Base-by-base conservation (phyloP, 1,140 invertebrate species). In the Oryzaephilus surinamensis region DNA sequence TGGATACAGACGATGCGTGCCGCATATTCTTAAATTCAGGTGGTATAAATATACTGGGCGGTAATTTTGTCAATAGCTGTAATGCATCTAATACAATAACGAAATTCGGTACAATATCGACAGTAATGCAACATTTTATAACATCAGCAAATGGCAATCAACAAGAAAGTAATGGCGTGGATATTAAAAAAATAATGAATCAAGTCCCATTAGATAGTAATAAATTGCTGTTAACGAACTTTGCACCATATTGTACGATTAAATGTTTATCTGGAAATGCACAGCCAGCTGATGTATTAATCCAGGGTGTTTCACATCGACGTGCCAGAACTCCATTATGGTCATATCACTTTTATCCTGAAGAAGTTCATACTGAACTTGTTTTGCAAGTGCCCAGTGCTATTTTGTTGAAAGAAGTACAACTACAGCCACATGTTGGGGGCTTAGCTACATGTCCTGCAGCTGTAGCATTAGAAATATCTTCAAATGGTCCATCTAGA, bases 291-390 rank as follows among this genome's bases (percentile, higher is more conserved):
- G 86, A 92, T 57, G 81, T 89, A 28, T 66, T 95, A 2, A 81
- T 94, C 38, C 76, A 80, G 50, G 71, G 65, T 32, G 74, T 81
- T 6, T 81, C 84, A 16, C 84, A 91, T 48, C 69, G 86, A 45
- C 66, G 88, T 45, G 83, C 88, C 1, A 70, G 89, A 35, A 84
- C 84, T 5, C 81, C 90, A 1, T 83, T 88, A 26, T 92, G 89
- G 84, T 85, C 84, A 19, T 91, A 93, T 63, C 86, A 93, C 62
- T 95, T 91, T 65, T 90, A 88, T 63, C 85, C 86, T 1, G 85
- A 90, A 49, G 89, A 94, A 64, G 76, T 76, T 6, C 86, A 82
- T 66, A 80, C 92, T 1, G 87, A 92, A 58, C 68, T 94, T 4
- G 84, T 79, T 4, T 74, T 94, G 13, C 80, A 77, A n/a, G 62